phyloP scores from a whole-genome alignment of 2,113 vertebrate genomes.

The Smithornis capensis region DNA sequence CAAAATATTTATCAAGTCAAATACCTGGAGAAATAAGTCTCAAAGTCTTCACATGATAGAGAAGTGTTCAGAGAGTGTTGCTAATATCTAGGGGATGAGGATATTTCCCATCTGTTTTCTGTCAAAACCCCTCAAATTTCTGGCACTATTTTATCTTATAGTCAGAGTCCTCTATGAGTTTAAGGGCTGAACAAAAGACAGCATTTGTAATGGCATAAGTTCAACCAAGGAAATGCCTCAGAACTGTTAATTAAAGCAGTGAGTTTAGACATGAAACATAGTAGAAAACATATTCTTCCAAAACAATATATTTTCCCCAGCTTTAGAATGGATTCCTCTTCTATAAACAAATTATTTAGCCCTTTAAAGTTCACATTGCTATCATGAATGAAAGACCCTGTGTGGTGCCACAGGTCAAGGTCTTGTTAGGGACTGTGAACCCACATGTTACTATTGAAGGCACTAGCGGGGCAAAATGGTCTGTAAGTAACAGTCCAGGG shows the following conservation, averaged over 20 bases:
- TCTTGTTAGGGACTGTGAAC: not conserved
- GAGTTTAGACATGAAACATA: not conserved
- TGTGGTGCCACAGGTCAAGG: not conserved
- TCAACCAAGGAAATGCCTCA: not conserved
- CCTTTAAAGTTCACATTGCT: not conserved
- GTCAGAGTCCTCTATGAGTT: not conserved
- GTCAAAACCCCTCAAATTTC: rapidly evolving
- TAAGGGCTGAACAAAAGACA: not conserved
- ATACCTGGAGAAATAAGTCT: not conserved
- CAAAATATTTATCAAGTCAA: not conserved
- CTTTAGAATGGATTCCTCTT: not conserved
- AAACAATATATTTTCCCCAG: not conserved
- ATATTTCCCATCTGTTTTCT: not conserved
- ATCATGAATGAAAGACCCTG: not conserved
- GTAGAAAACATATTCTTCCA: not conserved
- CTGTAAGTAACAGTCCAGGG: not conserved
- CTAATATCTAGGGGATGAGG: not conserved
- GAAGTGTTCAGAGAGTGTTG: not conserved
- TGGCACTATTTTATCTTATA: not conserved
- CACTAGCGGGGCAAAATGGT: not conserved
- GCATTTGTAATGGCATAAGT: not conserved
- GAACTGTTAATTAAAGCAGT: not conserved
- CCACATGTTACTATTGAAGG: not conserved
- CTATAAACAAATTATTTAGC: not conserved
- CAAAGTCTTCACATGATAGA: not conserved